Percentiles rank a stretch among this genome's conserved stretches.
Conservation (phyloP, 2,888 invertebrate species). For the Tachina lurida region DNA sequence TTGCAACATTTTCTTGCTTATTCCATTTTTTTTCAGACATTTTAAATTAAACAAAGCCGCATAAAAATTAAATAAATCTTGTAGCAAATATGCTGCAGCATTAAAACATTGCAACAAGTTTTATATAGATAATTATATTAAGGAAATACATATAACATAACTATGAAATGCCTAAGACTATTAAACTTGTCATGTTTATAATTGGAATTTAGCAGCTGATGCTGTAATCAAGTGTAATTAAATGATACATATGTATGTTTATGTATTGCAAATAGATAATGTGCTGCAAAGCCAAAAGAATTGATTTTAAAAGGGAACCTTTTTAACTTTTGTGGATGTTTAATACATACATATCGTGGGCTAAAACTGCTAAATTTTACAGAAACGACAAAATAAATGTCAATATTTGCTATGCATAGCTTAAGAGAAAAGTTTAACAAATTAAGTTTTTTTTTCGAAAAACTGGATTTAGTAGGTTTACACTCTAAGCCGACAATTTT, state of each 20-base stretch:
- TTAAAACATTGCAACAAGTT: constrained; percentile 36
- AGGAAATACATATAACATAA: not conserved
- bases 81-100: constrained; percentile 20
- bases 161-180: constrained; percentile 7
- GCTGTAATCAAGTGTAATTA: not conserved
- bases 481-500: too few species aligned
- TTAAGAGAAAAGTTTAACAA: too few species aligned
- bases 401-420: too few species aligned
- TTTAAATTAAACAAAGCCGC: constrained; percentile 27
- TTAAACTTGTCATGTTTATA: constrained; percentile 15
- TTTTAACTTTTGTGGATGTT: too few species aligned
- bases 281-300: too few species aligned
- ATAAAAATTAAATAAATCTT: constrained; percentile 17
- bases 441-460: too few species aligned
- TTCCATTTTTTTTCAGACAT: not conserved
- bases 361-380: too few species aligned
- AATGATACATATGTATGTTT: not conserved
- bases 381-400: too few species aligned
- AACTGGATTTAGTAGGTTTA: too few species aligned
- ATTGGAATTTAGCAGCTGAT: constrained; percentile 20
- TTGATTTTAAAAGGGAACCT: too few species aligned
- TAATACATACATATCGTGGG: too few species aligned
- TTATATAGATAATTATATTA: constrained; percentile 34
- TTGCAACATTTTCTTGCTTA: constrained; percentile 6
- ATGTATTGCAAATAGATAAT: not conserved